phyloP scores from a whole-genome alignment of 2,888 invertebrate genomes.

The Bimastos eiseni region DNA sequence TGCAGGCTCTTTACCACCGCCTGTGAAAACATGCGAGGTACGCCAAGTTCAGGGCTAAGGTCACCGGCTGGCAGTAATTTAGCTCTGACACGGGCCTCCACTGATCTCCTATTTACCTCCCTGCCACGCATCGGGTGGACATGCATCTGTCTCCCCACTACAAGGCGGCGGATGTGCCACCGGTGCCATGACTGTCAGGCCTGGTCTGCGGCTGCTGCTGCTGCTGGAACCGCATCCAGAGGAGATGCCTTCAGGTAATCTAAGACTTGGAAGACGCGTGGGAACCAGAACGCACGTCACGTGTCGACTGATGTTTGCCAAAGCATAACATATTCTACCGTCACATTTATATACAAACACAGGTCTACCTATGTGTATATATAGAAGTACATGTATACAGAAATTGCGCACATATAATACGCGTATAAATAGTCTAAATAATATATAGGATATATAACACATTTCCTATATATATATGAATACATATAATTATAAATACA shows the following conservation, averaged over 20 bases:
- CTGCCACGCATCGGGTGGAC: constrained; percentile 6
- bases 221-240: background rate
- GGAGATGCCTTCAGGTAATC: background rate
- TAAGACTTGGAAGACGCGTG: background rate
- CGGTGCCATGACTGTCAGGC: background rate
- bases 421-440: no score
- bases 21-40: constrained; percentile 2
- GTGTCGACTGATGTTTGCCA: background rate
- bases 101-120: background rate
- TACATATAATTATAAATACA: no score
- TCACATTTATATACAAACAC: background rate
- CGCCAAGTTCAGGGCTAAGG: background rate
- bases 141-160: background rate
- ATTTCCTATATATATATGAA: no score
- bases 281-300: constrained; percentile 5
- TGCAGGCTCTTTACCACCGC: background rate
- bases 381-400: no score
- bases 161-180: background rate
- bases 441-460: no score
- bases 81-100: background rate
- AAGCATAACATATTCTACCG: background rate
- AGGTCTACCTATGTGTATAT: no score
- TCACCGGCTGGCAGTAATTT: constrained; percentile 13
- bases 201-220: background rate
- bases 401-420: no score